Conservation (phyloP, 1,140 invertebrate genomes). For the Aporrectodea caliginosa region DNA sequence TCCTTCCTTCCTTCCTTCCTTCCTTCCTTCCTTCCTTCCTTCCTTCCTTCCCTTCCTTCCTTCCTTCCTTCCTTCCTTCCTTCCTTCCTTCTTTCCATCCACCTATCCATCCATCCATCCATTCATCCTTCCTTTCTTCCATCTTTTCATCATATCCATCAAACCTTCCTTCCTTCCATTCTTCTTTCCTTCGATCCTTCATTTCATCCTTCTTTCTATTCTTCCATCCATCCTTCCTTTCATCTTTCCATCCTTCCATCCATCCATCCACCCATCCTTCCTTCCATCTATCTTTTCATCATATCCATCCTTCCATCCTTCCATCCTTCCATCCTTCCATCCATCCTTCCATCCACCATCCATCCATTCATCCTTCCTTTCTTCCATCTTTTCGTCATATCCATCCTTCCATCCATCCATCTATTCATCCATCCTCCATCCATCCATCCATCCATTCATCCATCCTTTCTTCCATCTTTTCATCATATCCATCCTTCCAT, state of each 20-base stretch:
- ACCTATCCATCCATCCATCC: too few relatives aligned
- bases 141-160: slow-evolving; percentile 1
- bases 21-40: not conserved
- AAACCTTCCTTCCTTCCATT: not conserved
- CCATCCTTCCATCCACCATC: too few relatives aligned
- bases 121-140: too few relatives aligned
- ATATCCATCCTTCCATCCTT: not conserved
- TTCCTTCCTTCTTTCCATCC: not conserved
- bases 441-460: too few relatives aligned
- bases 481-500: too few relatives aligned
- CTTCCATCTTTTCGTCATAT: not conserved
- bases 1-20: not conserved
- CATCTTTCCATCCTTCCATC: slow-evolving; percentile 7
- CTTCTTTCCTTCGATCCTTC: not conserved
- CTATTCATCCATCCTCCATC: too few relatives aligned
- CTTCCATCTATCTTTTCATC: too few relatives aligned
- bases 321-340: slow-evolving; percentile 1
- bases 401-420: slow-evolving; percentile 4
- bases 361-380: too few relatives aligned
- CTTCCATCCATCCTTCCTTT: not conserved
- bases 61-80: not conserved
- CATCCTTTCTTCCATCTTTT: too few relatives aligned
- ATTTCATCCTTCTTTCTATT: not conserved
- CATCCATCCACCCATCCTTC: too few relatives aligned
- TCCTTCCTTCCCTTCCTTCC: not conserved